phyloP scores from a whole-genome alignment of 2,113 vertebrate genomes.

The Otolemur garnettii region DNA sequence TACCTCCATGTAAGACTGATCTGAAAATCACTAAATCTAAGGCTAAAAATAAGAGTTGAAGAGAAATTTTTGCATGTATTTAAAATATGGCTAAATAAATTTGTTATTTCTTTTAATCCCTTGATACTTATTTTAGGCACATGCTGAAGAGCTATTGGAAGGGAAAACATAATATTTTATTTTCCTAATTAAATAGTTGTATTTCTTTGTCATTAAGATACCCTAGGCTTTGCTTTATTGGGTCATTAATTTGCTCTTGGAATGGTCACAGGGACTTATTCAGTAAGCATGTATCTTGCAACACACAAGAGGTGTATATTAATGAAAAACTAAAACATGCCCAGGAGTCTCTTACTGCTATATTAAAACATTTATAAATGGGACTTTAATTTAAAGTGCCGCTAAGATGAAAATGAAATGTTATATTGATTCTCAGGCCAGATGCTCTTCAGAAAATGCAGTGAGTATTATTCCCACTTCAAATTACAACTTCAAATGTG shows the following conservation, averaged over 20 bases:
- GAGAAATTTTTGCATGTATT: not conserved
- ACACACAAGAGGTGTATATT: constrained; percentile 57
- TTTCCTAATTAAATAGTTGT: constrained; percentile 76
- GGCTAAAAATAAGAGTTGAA: not conserved
- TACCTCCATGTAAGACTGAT: not conserved
- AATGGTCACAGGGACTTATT: constrained; percentile 67
- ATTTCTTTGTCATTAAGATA: constrained; percentile 69
- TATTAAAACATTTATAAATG: constrained; percentile 78
- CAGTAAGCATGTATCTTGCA: constrained; percentile 65
- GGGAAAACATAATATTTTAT: constrained; percentile 64
- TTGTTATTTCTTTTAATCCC: constrained; percentile 30
- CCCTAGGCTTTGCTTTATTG: constrained; percentile 73
- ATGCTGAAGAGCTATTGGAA: constrained; percentile 48
- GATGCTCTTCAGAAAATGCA: constrained; percentile 64
- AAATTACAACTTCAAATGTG: constrained; percentile 45
- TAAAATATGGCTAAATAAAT: constrained; percentile 25
- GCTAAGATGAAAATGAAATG: constrained; percentile 74
- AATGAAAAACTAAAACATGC: constrained; percentile 72
- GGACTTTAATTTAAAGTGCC: constrained; percentile 79
- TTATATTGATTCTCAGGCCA: constrained; percentile 69
- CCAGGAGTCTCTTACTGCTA: constrained; percentile 58
- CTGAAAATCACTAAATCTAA: not conserved
- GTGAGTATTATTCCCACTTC: constrained; percentile 67
- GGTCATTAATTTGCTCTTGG: constrained; percentile 71
- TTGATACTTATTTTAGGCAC: constrained; percentile 16